Evolutionary conservation across 2,113 vertebrate genomes (phyloP), one percentile per base, ranked within the genome.

Genomic region (Condylura cristata): DNA sequence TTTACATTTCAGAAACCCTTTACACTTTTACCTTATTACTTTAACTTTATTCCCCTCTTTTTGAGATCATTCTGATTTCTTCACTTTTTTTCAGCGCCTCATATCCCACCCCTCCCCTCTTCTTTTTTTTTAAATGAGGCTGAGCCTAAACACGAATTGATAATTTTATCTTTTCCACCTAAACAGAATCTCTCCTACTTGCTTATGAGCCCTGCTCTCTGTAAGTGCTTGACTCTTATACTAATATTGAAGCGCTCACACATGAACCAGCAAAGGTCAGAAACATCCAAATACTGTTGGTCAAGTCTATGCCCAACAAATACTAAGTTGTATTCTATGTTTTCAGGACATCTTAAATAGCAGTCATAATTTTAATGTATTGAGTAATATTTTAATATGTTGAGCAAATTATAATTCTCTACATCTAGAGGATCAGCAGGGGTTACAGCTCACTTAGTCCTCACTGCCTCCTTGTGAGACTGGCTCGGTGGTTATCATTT

Each of bases 401-500:
- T 90, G 48, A 60, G 71, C 37, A 86, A 81, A 91, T 37, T 34
- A 18, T 3, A 32, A 66, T 37, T 39, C 70, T 81, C 75, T 65
- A 39, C 53, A 56, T 74, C 82, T 65, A n/a, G n/a, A n/a, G n/a
- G n/a, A 89, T 63, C 86, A 94, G 74, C 65, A 41, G 26, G 32
- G 44, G 68, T 75, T 24, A 68, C 34, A 20, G 24, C 7, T 61
- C 75, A 75, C 46, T 63, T n/a, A 9, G 9, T 70, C 53, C 30
- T 95, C 61, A 46, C 8, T 41, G 41, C 18, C 22, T 39, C 72
- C 84, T 86, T 61, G 66, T 66, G 79, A 96, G 90, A 87, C 28
- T 75, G 72, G 46, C 46, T 70, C 39, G 81, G 41, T 63, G 56
- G 63, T 41, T 78, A 44, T 76, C 51, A 24, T 61, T 94, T 82